Evolutionary conservation across 2,113 vertebrate genomes (phyloP).

Genomic region (Phalacrocorax carbo): DNA sequence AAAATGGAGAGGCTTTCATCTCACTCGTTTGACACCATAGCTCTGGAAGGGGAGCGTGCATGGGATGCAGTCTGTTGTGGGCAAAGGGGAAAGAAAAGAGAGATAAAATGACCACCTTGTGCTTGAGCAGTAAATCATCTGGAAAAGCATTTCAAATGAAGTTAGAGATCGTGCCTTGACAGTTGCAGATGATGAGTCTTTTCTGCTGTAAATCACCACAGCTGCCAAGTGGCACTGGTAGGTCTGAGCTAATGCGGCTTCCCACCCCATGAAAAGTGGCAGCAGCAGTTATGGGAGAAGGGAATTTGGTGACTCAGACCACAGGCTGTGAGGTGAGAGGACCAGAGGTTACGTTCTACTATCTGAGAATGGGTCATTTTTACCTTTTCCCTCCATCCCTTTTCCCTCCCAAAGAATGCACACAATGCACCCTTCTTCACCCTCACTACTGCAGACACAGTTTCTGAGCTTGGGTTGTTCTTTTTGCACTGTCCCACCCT

Average conservation of each 20-base stretch:
- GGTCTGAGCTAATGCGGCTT: conserved; percentile 15
- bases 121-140: conserved; percentile 44
- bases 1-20: background rate
- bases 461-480: background rate
- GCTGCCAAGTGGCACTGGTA: conserved; percentile 12
- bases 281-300: background rate
- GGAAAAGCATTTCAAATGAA: background rate
- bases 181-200: background rate
- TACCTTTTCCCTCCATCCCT: background rate
- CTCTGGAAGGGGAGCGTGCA: background rate
- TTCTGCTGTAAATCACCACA: conserved; percentile 38
- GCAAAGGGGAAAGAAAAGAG: background rate
- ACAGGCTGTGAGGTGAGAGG: background rate
- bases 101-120: conserved; percentile 2
- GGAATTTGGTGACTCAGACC: background rate
- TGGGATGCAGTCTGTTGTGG: background rate
- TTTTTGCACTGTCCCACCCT: background rate
- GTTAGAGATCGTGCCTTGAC: conserved; percentile 15
- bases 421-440: background rate
- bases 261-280: background rate
- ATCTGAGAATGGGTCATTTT: background rate
- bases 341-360: background rate
- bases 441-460: background rate
- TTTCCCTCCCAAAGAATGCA: background rate
- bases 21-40: background rate